phyloP scores from a whole-genome alignment of 2,797 vertebrate species.

The Sebastes steindachneri region DNA sequence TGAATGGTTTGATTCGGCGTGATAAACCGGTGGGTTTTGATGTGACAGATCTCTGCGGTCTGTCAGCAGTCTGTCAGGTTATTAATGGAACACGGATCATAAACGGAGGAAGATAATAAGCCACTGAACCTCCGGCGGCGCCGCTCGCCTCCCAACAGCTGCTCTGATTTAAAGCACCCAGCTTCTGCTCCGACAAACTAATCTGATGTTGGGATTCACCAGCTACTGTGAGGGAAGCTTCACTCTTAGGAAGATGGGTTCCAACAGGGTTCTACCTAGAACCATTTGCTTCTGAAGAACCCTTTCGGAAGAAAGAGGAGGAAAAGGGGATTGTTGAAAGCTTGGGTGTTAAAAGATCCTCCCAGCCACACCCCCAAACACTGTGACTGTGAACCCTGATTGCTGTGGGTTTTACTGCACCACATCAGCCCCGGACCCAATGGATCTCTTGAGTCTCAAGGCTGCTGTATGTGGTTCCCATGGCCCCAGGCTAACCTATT shows the following conservation, averaged over 20 bases:
- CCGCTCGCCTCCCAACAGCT: neutral
- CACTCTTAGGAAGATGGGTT: too few species aligned
- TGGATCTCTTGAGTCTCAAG: too few species aligned
- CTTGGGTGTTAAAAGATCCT: too few species aligned
- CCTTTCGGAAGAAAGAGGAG: too few species aligned
- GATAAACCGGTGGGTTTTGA: neutral
- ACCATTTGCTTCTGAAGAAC: too few species aligned
- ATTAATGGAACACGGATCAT: neutral
- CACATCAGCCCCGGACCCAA: too few species aligned
- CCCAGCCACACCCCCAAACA: too few species aligned
- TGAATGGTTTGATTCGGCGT: neutral
- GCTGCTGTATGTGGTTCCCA: too few species aligned
- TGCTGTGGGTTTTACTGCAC: rapidly evolving
- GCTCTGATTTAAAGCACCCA: neutral
- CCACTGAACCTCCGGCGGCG: neutral
- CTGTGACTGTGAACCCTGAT: too few species aligned
- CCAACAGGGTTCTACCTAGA: too few species aligned
- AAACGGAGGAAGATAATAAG: neutral
- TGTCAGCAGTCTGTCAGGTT: neutral
- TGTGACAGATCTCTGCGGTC: neutral
- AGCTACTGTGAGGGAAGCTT: neutral
- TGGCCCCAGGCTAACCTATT: too few species aligned
- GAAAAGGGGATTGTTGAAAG: too few species aligned
- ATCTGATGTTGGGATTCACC: neutral
- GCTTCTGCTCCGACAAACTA: neutral